A percentile compares a stretch with the other conserved stretches of the same genome.
These are phyloP conservation scores for Lochmaea capreae DNA, from an alignment of 2,888 invertebrate genomes.

Conservation along the genomic window DNA sequence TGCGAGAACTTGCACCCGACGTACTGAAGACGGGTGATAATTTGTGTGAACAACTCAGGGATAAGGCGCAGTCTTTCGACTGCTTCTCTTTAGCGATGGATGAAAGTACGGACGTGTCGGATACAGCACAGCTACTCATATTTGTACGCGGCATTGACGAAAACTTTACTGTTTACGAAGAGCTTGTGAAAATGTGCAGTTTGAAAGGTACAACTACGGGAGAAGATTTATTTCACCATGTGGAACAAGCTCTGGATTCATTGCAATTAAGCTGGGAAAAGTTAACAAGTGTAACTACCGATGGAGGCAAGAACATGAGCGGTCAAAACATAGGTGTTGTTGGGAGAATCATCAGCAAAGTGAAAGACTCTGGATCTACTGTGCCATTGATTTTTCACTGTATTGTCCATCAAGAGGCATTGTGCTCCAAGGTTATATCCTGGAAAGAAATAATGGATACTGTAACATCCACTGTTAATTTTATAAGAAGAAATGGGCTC, in stretches of 20 bases:
- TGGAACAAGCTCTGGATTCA: conserved; percentile 7
- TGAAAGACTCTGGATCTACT: neutral
- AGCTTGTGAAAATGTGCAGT: conserved; percentile 1
- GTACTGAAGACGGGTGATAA: neutral
- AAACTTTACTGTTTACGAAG: conserved; percentile 8
- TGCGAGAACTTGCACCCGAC: conserved; percentile 15
- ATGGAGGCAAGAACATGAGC: conserved; percentile 14
- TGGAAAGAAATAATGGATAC: too few species aligned
- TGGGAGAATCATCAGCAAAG: neutral
- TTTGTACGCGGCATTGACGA: conserved; percentile 9
- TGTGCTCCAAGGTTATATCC: neutral
- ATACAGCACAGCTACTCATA: neutral
- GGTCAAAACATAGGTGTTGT: neutral
- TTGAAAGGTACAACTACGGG: neutral
- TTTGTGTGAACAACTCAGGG: conserved; percentile 14
- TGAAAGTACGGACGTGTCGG: neutral
- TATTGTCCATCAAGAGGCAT: neutral
- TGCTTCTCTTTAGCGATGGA: neutral
- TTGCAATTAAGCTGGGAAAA: conserved; percentile 3
- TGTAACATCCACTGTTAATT: too few species aligned
- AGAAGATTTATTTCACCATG: conserved; percentile 6
- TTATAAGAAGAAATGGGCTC: conserved; percentile 3
- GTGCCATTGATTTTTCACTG: neutral
- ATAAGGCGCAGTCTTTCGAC: neutral
- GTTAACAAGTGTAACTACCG: neutral